Evolutionary conservation across 2,113 vertebrate species (phyloP), one percentile per base, ranked within the genome.

Genomic region (Struthio camelus): DNA sequence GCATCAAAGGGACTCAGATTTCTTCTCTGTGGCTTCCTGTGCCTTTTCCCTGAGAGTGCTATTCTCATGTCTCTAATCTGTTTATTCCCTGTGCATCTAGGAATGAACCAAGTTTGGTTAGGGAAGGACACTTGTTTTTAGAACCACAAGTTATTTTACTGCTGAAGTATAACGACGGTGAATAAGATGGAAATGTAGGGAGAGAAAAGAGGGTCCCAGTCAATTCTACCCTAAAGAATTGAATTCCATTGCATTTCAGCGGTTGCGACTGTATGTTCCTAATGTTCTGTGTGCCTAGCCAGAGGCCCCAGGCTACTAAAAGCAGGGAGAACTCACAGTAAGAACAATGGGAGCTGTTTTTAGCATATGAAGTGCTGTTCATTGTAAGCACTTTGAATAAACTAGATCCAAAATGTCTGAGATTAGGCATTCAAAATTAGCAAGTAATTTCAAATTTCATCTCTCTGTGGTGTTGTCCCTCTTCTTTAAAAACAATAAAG

Each of bases 401-500:
- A 87, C 16, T 42, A 71, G 30, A 73, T 48, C 48, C 76, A 86
- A 72, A 92, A 89, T 59, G 92, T 38, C n/a, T 85, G 70, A 50
- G 51, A 79, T 93, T 85, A 40, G 42, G 75, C 87, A 93, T 89
- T 13, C 27, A 70, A 93, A 94, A 79, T 27, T 56, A 87, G n/a
- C 92, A 93, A 48, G 85, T 89, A 79, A 94, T 93, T 94, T 89
- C 78, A 81, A 95, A 93, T 82, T 32, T 78, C 11, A 16, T 67
- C 61, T 87, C 51, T 58, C 59, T 80, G 69, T 75, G 64, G 61
- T 89, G 77, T 65, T 83, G 15, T 22, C n/a, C 24, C 30, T 91
- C 36, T 38, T 90, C 53, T 92, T 24, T 25, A 85, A 40, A 34
- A 90, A 62, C 34, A 81, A 40, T 88, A 40, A 80, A 94, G 90